A percentile compares a stretch with the other conserved stretches of the same genome.
phyloP scores from a whole-genome alignment of 2,797 vertebrate genomes.

The Rhinella marina region DNA sequence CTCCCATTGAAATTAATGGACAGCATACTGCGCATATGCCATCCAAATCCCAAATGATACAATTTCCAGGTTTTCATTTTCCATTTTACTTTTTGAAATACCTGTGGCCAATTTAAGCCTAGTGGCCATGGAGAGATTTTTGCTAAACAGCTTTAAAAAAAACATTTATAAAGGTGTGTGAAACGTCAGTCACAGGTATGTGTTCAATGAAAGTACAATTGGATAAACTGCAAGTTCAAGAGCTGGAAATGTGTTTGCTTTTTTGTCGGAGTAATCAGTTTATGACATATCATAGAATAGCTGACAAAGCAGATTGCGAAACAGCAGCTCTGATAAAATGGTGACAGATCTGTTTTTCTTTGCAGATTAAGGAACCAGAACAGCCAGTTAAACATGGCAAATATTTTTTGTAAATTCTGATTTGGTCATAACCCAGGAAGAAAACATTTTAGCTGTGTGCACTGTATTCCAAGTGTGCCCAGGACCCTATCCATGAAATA shows the following conservation, averaged over 20 bases:
- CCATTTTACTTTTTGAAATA: no score
- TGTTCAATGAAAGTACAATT: background rate
- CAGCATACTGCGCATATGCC: no score
- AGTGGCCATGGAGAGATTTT: no score
- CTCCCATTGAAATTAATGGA: no score
- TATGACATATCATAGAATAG: background rate
- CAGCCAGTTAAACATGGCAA: background rate
- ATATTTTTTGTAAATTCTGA: no score
- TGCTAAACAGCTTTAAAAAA: no score
- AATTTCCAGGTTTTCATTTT: no score
- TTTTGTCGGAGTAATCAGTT: background rate
- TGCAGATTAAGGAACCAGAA: conserved; percentile 12
- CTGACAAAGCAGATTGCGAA: background rate
- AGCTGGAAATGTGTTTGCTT: background rate
- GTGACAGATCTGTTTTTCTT: background rate
- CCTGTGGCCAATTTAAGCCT: no score
- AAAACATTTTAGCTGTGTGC: no score
- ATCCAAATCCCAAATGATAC: no score
- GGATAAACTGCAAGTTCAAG: background rate
- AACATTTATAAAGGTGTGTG: background rate
- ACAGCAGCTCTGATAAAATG: background rate
- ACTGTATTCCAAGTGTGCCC: background rate
- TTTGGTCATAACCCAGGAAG: background rate
- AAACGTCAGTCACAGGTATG: background rate
- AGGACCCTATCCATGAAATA: background rate